These are phyloP conservation scores for Dicyrtomina minuta DNA, from an alignment of 2,888 invertebrate genomes.

Conservation along the genomic window DNA sequence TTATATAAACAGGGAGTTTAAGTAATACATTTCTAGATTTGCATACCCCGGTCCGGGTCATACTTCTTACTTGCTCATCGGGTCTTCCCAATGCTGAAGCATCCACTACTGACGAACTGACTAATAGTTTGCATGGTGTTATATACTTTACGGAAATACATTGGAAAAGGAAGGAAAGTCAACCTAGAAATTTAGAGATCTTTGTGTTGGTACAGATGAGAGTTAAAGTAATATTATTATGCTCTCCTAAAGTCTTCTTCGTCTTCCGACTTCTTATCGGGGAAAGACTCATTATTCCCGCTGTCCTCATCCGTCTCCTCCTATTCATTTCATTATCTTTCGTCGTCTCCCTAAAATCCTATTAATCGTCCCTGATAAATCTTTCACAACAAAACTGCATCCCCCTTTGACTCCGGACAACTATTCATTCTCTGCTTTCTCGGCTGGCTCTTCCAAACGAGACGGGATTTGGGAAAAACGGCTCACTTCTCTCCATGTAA, in stretches of 20 bases:
- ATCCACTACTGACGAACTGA: no score
- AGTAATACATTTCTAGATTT: no score
- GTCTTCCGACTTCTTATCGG: conserved; percentile 8
- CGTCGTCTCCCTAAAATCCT: conserved; percentile 20
- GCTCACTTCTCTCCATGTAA: background rate
- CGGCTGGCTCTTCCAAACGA: background rate
- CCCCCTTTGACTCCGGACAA: background rate
- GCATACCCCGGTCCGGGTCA: no score
- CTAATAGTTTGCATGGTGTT: no score
- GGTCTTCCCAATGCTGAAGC: no score
- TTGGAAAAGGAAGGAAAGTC: background rate
- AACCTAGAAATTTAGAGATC: background rate
- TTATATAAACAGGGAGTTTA: no score
- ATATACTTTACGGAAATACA: background rate
- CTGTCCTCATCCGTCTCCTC: conserved; percentile 8
- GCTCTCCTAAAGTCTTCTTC: background rate
- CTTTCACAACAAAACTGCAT: conserved; percentile 19
- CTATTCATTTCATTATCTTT: conserved; percentile 25
- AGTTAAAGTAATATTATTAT: background rate
- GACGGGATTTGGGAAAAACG: background rate
- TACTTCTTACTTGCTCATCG: no score
- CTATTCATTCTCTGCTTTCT: background rate
- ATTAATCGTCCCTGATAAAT: conserved; percentile 24
- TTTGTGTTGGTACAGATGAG: background rate
- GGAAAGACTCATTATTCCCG: conserved; percentile 24